Conservation (phyloP, 2,888 invertebrate genomes). For the Tribolium freemani region DNA sequence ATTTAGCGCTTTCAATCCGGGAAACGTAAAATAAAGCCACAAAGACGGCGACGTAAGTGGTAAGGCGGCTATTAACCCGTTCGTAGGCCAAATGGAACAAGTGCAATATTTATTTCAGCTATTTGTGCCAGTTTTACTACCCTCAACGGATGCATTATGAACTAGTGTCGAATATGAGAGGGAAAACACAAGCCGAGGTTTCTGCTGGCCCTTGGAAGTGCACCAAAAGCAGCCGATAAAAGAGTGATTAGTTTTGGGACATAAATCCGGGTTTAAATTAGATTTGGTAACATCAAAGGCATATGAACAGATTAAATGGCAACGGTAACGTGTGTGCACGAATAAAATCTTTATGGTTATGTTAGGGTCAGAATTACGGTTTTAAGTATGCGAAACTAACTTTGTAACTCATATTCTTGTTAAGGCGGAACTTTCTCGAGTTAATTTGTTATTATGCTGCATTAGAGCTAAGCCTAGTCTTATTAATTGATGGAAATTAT, state of each 20-base stretch:
- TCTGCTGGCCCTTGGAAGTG: neutral
- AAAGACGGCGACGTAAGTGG: slow-evolving; percentile 24
- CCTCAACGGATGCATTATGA: slow-evolving; percentile 25
- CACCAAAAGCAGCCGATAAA: neutral
- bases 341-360: slow-evolving; percentile 2
- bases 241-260: neutral
- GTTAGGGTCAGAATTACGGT: neutral
- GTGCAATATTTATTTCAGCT: slow-evolving; percentile 24
- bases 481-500: neutral
- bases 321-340: neutral
- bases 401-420: neutral
- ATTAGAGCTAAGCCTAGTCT: neutral
- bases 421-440: neutral
- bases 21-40: slow-evolving; percentile 30
- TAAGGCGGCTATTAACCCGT: slow-evolving; percentile 22
- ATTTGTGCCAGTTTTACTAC: slow-evolving; percentile 27
- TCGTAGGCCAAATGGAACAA: slow-evolving; percentile 19
- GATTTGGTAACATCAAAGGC: neutral
- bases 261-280: neutral
- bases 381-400: neutral
- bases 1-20: slow-evolving; percentile 36
- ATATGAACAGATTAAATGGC: neutral
- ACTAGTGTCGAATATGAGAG: slow-evolving; percentile 11
- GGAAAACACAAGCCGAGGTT: neutral
- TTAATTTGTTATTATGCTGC: neutral